Conservation (phyloP, 2,888 invertebrate genomes). For the Zelleria hepariella region DNA sequence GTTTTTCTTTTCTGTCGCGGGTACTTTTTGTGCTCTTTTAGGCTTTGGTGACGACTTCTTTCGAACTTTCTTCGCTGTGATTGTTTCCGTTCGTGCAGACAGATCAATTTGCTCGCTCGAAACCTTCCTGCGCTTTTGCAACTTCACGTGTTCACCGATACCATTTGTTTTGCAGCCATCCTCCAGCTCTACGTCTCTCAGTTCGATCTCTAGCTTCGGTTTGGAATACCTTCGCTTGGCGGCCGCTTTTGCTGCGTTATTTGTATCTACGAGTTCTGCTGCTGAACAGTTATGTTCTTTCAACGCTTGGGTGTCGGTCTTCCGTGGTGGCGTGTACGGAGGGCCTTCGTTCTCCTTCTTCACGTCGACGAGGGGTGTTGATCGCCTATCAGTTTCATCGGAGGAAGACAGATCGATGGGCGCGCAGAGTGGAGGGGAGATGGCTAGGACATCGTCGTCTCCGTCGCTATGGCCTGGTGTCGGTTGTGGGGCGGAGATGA, state of each 20-base stretch:
- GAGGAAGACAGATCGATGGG: conserved; percentile 66
- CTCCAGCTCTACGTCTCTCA: conserved; percentile 61
- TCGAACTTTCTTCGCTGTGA: conserved; percentile 40
- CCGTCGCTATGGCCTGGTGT: conserved; percentile 53
- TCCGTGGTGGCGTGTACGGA: conserved; percentile 42
- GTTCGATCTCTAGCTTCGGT: conserved; percentile 62
- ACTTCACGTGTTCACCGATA: conserved; percentile 66
- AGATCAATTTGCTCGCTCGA: conserved; percentile 49
- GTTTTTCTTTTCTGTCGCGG: conserved; percentile 49
- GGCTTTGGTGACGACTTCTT: conserved; percentile 34
- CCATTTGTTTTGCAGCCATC: conserved; percentile 61
- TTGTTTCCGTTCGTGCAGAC: conserved; percentile 31
- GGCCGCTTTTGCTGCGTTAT: conserved; percentile 39
- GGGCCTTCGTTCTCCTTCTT: conserved; percentile 66
- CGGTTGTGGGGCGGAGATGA: conserved; percentile 45
- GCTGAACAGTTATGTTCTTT: conserved; percentile 51
- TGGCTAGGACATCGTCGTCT: conserved; percentile 65
- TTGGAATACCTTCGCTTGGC: conserved; percentile 58
- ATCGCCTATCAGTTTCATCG: conserved; percentile 38
- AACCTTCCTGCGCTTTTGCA: conserved; percentile 68
- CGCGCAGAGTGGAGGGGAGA: conserved; percentile 55
- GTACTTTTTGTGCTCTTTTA: conserved; percentile 38
- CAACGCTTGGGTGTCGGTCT: conserved; percentile 57
- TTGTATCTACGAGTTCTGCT: conserved; percentile 29
- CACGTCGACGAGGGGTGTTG: conserved; percentile 57